These are phyloP conservation scores for Poecilia latipinna DNA, from an alignment of 2,113 vertebrate genomes.

Conservation along the genomic window DNA sequence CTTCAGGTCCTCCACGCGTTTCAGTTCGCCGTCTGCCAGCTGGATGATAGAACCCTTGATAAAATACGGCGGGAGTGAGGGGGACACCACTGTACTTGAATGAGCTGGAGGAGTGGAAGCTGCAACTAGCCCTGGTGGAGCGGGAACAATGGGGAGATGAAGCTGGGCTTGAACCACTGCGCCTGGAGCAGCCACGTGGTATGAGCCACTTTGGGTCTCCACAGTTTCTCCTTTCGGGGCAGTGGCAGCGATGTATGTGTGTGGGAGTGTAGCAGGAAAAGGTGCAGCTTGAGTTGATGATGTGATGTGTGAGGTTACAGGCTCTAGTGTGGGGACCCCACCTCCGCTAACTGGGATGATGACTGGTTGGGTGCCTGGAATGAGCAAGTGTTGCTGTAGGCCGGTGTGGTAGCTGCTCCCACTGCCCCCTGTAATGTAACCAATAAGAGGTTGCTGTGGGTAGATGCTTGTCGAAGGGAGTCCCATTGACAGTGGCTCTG, in stretches of 20 bases:
- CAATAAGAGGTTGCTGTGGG: slow-evolving; percentile 89
- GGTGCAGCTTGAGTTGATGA: slow-evolving; percentile 82
- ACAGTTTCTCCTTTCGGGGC: slow-evolving; percentile 84
- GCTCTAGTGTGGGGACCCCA: slow-evolving; percentile 78
- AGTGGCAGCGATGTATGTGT: slow-evolving; percentile 87
- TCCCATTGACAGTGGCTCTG: slow-evolving; percentile 89
- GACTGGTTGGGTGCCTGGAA: slow-evolving; percentile 91
- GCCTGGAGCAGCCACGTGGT: slow-evolving; percentile 49
- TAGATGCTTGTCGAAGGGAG: slow-evolving; percentile 88
- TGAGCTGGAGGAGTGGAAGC: slow-evolving; percentile 53
- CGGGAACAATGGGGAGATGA: slow-evolving; percentile 88
- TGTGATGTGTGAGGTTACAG: slow-evolving; percentile 79
- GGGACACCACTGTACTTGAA: slow-evolving; percentile 78
- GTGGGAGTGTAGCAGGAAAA: slow-evolving; percentile 89
- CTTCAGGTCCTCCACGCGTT: slow-evolving; percentile 97
- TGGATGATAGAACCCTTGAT: slow-evolving; percentile 98
- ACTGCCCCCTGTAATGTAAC: slow-evolving; percentile 86
- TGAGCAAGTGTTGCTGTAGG: slow-evolving; percentile 93
- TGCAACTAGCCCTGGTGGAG: slow-evolving; percentile 68
- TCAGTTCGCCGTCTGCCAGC: slow-evolving; percentile 95
- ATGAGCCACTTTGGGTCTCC: slow-evolving; percentile 32
- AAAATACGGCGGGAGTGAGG: slow-evolving; percentile 94
- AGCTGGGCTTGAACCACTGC: slow-evolving; percentile 92
- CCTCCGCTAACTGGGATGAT: slow-evolving; percentile 89
- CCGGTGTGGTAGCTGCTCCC: slow-evolving; percentile 84